Percentiles rank a stretch among this genome's conserved stretches.
Conservation (phyloP, 2,888 invertebrate species). For the Elysia crispata region DNA sequence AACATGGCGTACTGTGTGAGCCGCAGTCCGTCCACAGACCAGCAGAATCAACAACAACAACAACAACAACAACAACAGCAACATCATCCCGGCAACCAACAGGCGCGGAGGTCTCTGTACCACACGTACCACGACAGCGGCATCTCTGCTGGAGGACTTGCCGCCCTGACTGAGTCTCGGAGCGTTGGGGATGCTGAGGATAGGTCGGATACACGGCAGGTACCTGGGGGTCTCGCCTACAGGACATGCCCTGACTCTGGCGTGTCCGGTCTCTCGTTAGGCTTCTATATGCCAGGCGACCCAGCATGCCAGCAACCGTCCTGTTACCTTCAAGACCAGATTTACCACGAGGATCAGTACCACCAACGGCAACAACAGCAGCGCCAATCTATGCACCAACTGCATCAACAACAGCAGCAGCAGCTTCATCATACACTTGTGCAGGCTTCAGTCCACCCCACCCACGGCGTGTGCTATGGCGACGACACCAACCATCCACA, state of each 20-base stretch:
- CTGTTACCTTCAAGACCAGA: not conserved
- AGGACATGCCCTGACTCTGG: constrained; percentile 65
- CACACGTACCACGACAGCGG: constrained; percentile 48
- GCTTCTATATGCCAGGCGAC: not conserved
- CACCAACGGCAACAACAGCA: not conserved
- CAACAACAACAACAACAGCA: not conserved
- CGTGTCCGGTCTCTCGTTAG: constrained; percentile 53
- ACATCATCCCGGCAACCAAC: not conserved
- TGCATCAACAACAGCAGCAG: constrained; percentile 22
- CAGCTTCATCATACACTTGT: constrained; percentile 32
- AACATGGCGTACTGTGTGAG: constrained; percentile 55
- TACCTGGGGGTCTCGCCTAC: constrained; percentile 51
- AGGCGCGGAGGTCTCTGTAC: constrained; percentile 37
- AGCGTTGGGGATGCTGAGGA: not conserved
- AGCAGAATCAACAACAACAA: constrained; percentile 29
- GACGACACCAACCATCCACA: constrained; percentile 41
- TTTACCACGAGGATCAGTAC: not conserved
- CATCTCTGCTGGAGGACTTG: constrained; percentile 23
- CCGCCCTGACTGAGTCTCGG: constrained; percentile 22
- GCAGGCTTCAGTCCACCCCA: constrained; percentile 43
- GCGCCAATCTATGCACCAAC: not conserved
- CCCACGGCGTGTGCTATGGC: constrained; percentile 47
- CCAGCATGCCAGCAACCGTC: not conserved
- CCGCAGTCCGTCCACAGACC: constrained; percentile 54
- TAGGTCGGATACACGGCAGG: constrained; percentile 22